phyloP scores from a whole-genome alignment of 2,888 invertebrate genomes.

The Agelastica alni region DNA sequence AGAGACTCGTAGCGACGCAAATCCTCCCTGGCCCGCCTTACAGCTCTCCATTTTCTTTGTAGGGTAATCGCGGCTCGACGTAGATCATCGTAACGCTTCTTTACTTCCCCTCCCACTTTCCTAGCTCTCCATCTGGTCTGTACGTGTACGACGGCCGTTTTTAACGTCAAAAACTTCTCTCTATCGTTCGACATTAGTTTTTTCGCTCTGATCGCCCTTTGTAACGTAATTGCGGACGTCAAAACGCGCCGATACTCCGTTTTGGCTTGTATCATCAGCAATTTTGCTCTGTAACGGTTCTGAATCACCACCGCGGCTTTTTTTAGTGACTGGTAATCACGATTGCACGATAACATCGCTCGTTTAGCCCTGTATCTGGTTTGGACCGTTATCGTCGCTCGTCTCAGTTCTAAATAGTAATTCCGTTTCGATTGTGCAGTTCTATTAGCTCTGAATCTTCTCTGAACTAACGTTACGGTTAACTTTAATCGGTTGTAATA shows the following conservation, averaged over 20 bases:
- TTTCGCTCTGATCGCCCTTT: conserved; percentile 50
- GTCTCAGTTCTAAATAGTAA: conserved; percentile 26
- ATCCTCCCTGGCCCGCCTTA: conserved; percentile 35
- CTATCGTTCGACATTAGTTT: conserved; percentile 38
- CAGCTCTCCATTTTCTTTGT: conserved; percentile 50
- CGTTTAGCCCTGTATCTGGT: conserved; percentile 55
- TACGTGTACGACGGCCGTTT: conserved; percentile 47
- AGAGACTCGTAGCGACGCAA: conserved; percentile 35
- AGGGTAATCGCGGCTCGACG: conserved; percentile 48
- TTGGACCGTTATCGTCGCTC: conserved; percentile 55
- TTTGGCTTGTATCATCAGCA: conserved; percentile 33
- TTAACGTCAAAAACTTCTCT: conserved; percentile 46
- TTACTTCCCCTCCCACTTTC: conserved; percentile 33
- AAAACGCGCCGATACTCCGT: conserved; percentile 23
- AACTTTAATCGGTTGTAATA: conserved; percentile 51
- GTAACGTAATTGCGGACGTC: conserved; percentile 19
- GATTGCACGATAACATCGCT: conserved; percentile 41
- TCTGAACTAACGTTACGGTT: conserved; percentile 59
- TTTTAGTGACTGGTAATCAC: conserved; percentile 40
- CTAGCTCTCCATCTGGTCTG: conserved; percentile 51
- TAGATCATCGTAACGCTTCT: conserved; percentile 46
- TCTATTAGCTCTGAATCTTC: conserved; percentile 57
- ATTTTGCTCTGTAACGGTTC: conserved; percentile 41
- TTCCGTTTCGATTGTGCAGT: conserved; percentile 46
- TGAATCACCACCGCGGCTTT: conserved; percentile 41